Percentiles rank a stretch among this genome's conserved stretches.
These are phyloP conservation scores for Astatoreochromis straeleni DNA, from an alignment of 2,113 vertebrate genomes.

Conservation along the genomic window DNA sequence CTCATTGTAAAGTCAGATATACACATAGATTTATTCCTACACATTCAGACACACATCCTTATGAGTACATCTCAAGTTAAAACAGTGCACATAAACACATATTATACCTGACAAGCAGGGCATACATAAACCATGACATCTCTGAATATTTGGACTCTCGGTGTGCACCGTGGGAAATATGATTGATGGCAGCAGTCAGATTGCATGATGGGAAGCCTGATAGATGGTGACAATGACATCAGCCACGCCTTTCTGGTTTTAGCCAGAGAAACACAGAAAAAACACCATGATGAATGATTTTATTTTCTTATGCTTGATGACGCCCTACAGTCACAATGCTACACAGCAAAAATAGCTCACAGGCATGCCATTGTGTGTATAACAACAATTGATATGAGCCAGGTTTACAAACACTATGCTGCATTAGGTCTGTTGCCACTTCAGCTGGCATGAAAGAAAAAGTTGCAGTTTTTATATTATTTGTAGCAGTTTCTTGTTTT, in stretches of 20 bases:
- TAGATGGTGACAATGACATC: slow-evolving; percentile 35
- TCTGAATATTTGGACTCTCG: slow-evolving; percentile 2
- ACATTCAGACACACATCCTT: background rate
- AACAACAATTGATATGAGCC: background rate
- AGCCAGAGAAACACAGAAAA: background rate
- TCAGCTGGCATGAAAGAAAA: background rate
- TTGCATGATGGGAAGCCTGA: slow-evolving; percentile 36
- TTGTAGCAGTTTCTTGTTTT: background rate
- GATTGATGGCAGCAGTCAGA: slow-evolving; percentile 33
- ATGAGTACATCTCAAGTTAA: background rate
- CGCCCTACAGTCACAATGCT: background rate
- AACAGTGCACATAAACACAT: slow-evolving; percentile 6
- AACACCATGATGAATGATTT: slow-evolving; percentile 41
- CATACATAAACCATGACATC: slow-evolving; percentile 12
- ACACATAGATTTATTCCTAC: background rate
- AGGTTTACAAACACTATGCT: background rate
- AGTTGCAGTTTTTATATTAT: background rate
- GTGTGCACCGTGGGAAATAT: background rate
- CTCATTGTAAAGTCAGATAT: slow-evolving; percentile 21
- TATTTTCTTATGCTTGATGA: slow-evolving; percentile 18
- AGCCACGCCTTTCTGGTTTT: slow-evolving; percentile 35
- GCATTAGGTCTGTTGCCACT: background rate
- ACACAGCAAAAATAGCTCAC: background rate
- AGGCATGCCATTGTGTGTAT: background rate
- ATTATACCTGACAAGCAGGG: background rate